Conservation (phyloP, 1,140 invertebrate genomes). For the Manduca sexta region DNA sequence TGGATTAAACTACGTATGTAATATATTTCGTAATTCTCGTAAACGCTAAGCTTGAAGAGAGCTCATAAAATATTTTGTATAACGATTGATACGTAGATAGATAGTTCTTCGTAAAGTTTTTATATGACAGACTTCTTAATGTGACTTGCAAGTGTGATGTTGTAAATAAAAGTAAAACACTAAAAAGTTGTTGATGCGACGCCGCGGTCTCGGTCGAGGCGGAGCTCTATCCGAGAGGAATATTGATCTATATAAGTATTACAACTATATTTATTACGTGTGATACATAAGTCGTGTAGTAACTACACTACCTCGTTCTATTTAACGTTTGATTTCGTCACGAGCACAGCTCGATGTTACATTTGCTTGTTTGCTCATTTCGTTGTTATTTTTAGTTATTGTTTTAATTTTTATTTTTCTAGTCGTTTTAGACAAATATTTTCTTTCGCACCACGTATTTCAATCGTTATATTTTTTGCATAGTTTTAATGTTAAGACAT, state of each 20-base stretch:
- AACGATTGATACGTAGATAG: constrained; percentile 58
- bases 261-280: constrained; percentile 31
- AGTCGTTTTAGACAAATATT: constrained; percentile 52
- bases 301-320: constrained; percentile 67
- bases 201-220: constrained; percentile 12
- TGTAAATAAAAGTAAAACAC: constrained; percentile 58
- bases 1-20: constrained; percentile 22
- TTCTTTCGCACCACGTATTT: constrained; percentile 22
- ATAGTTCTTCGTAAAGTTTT: constrained; percentile 60
- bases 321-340: constrained; percentile 39
- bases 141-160: constrained; percentile 67
- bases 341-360: constrained; percentile 58
- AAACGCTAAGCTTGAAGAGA: constrained; percentile 49
- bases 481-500: constrained; percentile 34
- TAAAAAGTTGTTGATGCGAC: constrained; percentile 19
- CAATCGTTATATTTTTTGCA: constrained; percentile 25
- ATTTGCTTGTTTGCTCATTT: constrained; percentile 61
- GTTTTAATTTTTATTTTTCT: constrained; percentile 43
- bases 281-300: constrained; percentile 62
- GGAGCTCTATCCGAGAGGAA: constrained; percentile 18
- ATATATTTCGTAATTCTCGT: constrained; percentile 37
- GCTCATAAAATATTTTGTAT: constrained; percentile 65
- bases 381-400: constrained; percentile 39
- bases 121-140: constrained; percentile 64
- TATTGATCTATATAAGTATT: constrained; percentile 38